These are phyloP conservation scores for Poecilia wingei DNA, from an alignment of 2,797 vertebrate genomes.

Conservation along the genomic window DNA sequence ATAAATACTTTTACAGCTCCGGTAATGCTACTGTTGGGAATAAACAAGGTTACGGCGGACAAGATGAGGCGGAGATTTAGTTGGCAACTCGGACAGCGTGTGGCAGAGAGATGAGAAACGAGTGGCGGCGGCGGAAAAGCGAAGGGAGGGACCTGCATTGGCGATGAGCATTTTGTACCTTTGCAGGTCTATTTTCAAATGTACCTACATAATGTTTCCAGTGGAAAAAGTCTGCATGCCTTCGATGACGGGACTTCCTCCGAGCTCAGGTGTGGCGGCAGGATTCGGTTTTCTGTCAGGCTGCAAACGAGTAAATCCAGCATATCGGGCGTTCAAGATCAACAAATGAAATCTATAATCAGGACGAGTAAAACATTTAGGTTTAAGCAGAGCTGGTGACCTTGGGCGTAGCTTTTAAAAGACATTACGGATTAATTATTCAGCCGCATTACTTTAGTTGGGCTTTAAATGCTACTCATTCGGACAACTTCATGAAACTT, in stretches of 20 bases:
- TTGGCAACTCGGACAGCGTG: slow-evolving; percentile 64
- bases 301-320: neutral
- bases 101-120: slow-evolving; percentile 57
- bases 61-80: slow-evolving; percentile 80
- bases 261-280: slow-evolving; percentile 20
- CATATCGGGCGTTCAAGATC: neutral
- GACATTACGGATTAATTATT: slow-evolving; percentile 79
- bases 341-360: slow-evolving; percentile 37
- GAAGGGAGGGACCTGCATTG: slow-evolving; percentile 23
- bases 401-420: slow-evolving; percentile 71
- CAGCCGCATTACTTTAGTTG: slow-evolving; percentile 76
- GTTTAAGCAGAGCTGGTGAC: slow-evolving; percentile 67
- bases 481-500: slow-evolving; percentile 85
- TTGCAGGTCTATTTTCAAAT: slow-evolving; percentile 48
- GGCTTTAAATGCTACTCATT: slow-evolving; percentile 81
- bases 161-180: slow-evolving; percentile 53
- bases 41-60: slow-evolving; percentile 83
- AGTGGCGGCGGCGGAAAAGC: slow-evolving; percentile 43
- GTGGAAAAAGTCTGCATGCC: slow-evolving; percentile 13
- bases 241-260: slow-evolving; percentile 1
- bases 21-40: slow-evolving; percentile 84
- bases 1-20: slow-evolving; percentile 85
- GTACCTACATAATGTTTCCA: slow-evolving; percentile 36
- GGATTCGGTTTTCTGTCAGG: slow-evolving; percentile 6
- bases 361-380: slow-evolving; percentile 45